Percentiles rank a stretch among this genome's conserved stretches.
These are phyloP conservation scores for Apistogramma diplotaenia DNA, from an alignment of 2,113 vertebrate species.

Conservation along the genomic window DNA sequence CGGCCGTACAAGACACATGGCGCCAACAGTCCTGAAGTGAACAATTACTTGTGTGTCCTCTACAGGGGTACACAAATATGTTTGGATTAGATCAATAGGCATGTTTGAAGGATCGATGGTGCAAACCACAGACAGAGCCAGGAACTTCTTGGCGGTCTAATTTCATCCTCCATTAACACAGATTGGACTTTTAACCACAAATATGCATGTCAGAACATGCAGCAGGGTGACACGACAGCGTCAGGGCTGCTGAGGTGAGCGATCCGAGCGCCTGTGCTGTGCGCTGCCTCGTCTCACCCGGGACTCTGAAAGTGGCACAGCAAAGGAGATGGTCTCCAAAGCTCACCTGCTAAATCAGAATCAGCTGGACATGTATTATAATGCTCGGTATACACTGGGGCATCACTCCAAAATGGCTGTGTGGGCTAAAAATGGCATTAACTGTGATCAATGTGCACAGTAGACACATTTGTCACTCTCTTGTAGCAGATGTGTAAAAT, in stretches of 20 bases:
- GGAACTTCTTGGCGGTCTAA: background rate
- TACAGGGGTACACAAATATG: slow-evolving; percentile 32
- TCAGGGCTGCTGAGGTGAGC: background rate
- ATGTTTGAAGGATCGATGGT: background rate
- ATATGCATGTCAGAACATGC: background rate
- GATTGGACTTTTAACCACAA: background rate
- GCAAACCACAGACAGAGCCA: background rate
- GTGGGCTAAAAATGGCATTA: background rate
- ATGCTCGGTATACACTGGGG: background rate
- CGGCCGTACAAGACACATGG: slow-evolving; percentile 42
- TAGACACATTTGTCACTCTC: background rate
- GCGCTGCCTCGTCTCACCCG: background rate
- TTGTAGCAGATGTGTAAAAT: too few species aligned
- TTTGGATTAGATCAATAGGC: slow-evolving; percentile 11
- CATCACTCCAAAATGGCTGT: too few species aligned
- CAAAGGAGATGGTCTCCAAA: background rate
- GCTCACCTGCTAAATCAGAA: background rate
- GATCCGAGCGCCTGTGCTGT: background rate
- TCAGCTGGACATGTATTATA: background rate
- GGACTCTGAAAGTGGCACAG: background rate
- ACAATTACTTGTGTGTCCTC: slow-evolving; percentile 40
- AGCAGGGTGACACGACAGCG: background rate
- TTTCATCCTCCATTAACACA: slow-evolving; percentile 5
- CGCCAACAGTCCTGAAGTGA: slow-evolving; percentile 14
- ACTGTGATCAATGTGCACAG: background rate